Base-by-base conservation (phyloP, 2,113 vertebrate genomes). In the Microtus ochrogaster region DNA sequence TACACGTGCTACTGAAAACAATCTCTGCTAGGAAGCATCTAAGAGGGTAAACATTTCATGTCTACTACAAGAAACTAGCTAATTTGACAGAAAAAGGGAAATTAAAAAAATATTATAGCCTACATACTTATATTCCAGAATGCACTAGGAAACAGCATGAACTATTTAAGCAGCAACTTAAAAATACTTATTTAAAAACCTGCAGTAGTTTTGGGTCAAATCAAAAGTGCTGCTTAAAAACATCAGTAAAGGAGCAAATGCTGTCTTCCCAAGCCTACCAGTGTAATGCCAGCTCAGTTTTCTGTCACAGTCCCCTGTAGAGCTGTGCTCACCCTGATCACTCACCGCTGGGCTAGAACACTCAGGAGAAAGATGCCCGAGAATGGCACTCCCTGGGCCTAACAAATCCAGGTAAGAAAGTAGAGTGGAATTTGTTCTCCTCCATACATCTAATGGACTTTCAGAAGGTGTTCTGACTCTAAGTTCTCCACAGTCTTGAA, bases 41-140 rank as follows among this genome's bases (percentile, higher is more conserved):
- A 95, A 78, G 97, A 94, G 93, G 86, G 95, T 79, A 97, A 95
- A 95, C 61, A 96, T 79, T 95, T 97, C 82, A 74, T 55, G 72
- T 52, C 81, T 90, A 96, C 89, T 90, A 91, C 55, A 94, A 98
- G 95, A 72, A 44, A 94, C 68, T 96, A 95, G 94, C 68, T 94
- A 92, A 96, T 91, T 58, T 90, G 90, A 96, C 58, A 73, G 58
- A 96, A 52, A 86, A 83, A 94, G 78, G 2, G 22, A 52, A 93
- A 95, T 73, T 47, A 0, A 41, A 93, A 21, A 63, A 28, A 16
- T 58, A 95, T 76, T 90, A 90, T 14, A 92, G 2, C 63, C 85
- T 91, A 82, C 73, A 92, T 7, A 9, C 36, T 83, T 5, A 16
- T 86, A 83, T 91, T 96, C 78, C 79, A 3, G 30, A 92, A 89